Percentiles rank a stretch among this genome's conserved stretches.
Evolutionary conservation across 2,113 vertebrate genomes (phyloP).

Genomic region (Tyrannus savana): DNA sequence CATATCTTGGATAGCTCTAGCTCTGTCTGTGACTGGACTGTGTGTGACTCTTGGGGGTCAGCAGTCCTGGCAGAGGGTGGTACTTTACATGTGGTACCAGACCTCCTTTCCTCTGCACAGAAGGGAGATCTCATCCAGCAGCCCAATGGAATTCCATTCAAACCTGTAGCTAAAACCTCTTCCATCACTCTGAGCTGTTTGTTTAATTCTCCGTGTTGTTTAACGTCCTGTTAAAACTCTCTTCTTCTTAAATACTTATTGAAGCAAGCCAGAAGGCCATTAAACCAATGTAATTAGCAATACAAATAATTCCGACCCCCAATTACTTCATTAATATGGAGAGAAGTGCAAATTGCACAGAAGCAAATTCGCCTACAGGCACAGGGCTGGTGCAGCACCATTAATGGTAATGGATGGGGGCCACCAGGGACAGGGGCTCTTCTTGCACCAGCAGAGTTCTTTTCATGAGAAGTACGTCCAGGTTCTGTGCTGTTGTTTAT

Average conservation of each 20-base stretch:
- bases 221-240: slow-evolving; percentile 56
- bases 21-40: accelerated
- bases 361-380: neutral
- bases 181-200: slow-evolving; percentile 61
- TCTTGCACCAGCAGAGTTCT: neutral
- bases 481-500: neutral
- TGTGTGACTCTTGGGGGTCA: neutral
- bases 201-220: slow-evolving; percentile 63
- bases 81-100: neutral
- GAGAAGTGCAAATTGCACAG: neutral
- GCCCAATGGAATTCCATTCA: slow-evolving; percentile 1
- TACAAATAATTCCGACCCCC: slow-evolving; percentile 24
- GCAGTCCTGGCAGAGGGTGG: neutral
- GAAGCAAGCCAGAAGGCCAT: slow-evolving; percentile 44
- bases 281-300: slow-evolving; percentile 34
- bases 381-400: neutral
- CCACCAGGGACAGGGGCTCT: neutral
- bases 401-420: neutral
- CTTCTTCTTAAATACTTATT: slow-evolving; percentile 63
- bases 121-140: slow-evolving; percentile 15
- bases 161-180: slow-evolving; percentile 40
- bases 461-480: neutral
- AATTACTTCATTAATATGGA: neutral
- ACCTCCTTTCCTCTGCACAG: neutral
- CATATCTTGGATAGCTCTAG: neutral